A percentile compares a stretch with the other conserved stretches of the same genome.
Evolutionary conservation across 2,113 vertebrate species (phyloP).

Genomic region (Perca fluviatilis): DNA sequence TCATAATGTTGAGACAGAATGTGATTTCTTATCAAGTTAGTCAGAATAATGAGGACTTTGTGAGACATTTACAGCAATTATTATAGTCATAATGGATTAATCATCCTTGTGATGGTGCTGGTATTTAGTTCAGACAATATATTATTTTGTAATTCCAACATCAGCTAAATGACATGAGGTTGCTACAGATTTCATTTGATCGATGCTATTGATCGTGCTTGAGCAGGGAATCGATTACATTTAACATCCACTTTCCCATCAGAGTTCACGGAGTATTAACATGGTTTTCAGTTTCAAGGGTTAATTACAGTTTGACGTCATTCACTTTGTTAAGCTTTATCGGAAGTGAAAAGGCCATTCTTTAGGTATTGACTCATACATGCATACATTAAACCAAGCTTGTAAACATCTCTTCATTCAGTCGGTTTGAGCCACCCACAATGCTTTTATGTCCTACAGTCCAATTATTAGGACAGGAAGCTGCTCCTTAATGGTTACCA

Average conservation of each 20-base stretch:
- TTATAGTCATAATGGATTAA: neutral
- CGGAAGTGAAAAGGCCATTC: constrained; percentile 30
- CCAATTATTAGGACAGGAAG: constrained; percentile 50
- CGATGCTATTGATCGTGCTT: neutral
- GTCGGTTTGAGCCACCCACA: constrained; percentile 42
- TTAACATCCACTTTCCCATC: neutral
- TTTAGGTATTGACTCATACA: constrained; percentile 53
- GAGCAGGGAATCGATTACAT: neutral
- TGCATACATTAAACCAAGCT: constrained; percentile 10
- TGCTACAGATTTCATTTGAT: neutral
- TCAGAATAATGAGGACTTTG: neutral
- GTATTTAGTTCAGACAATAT: neutral
- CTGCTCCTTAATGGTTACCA: constrained; percentile 68
- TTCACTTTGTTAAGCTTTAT: neutral
- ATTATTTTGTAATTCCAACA: neutral
- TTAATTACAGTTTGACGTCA: constrained; percentile 29
- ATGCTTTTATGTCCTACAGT: constrained; percentile 54
- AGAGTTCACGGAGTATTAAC: neutral
- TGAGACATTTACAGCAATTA: neutral
- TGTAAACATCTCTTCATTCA: constrained; percentile 39
- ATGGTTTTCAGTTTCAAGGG: constrained; percentile 11
- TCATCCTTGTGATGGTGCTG: neutral
- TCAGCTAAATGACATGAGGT: neutral
- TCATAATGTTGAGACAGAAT: neutral
- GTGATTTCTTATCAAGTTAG: neutral